A percentile compares a stretch with the other conserved stretches of the same genome.
Conservation (phyloP, 2,113 vertebrate species). For the Apaloderma vittatum region DNA sequence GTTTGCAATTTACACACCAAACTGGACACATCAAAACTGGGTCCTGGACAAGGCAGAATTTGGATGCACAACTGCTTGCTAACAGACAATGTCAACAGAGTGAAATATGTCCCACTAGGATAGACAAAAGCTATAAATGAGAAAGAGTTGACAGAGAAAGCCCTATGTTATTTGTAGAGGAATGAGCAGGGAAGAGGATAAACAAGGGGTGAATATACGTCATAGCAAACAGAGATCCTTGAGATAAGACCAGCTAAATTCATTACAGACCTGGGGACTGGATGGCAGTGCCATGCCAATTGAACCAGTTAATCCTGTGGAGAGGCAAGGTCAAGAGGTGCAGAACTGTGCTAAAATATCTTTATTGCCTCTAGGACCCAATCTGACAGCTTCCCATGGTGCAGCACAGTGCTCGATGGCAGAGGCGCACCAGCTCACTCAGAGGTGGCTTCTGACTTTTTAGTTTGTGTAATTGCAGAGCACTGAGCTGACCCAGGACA, state of each 20-base stretch:
- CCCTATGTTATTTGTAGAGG: neutral
- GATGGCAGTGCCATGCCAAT: neutral
- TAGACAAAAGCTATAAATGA: neutral
- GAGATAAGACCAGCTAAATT: neutral
- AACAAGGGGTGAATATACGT: neutral
- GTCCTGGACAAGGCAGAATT: neutral
- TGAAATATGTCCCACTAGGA: neutral
- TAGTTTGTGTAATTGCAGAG: neutral
- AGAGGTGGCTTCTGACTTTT: neutral
- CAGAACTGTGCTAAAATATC: neutral
- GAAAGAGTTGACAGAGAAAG: neutral
- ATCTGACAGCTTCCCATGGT: neutral
- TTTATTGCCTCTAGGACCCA: neutral
- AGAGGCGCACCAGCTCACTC: neutral
- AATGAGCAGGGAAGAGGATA: neutral
- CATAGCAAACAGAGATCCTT: neutral
- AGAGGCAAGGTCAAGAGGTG: neutral
- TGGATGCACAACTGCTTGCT: neutral
- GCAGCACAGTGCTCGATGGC: neutral
- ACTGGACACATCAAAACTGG: neutral
- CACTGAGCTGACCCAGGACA: neutral
- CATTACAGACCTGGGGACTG: neutral
- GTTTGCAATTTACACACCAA: neutral
- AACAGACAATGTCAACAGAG: neutral
- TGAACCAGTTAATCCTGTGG: neutral